Base-by-base conservation (phyloP, 2,113 vertebrate species). In the Oreotrochilus melanogaster region DNA sequence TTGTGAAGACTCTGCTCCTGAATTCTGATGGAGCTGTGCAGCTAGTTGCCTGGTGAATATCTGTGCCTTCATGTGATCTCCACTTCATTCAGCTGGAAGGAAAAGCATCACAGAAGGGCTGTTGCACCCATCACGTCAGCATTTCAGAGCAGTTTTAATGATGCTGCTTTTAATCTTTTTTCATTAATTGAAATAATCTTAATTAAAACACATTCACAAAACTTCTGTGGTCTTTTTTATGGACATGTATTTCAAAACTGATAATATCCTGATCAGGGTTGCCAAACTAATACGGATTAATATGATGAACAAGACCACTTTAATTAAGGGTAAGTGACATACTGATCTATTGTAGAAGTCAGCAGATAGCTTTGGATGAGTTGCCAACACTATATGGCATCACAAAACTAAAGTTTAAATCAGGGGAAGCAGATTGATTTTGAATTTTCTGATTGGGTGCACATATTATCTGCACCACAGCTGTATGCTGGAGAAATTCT, bases 1-100 rank as follows among this genome's bases (percentile, higher is more conserved):
- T 58, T 37, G 12, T 10, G 51, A 51, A 33, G 23, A 6, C 1
- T 1, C 19, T 72, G 2, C 3, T 61, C 8, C 10, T 2, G 0
- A 76, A 7, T 51, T 25, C 13, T 45, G 18, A 30, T 39, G 42
- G n/a, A 54, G 8, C 6, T 45, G 16, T 18, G 6, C 6, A 39
- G 53, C 43, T 48, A 45, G 15, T 14, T 2, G 1, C 18, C 30
- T 48, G 30, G 14, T 39, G 19, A 31, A 53, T 23, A 6, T 8
- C 14, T 50, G 5, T 17, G 25, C 18, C 16, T 50, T 43, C 6
- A 17, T 5, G 14, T 22, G 11, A 13, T 51, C 17, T 61, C 27
- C 7, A 15, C 7, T 18, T 11, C 33, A 31, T 33, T 53, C 27
- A n/a, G 1, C 9, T 56, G 18, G 3, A 28, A 62, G 14, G 4